These are phyloP conservation scores for Autographa gamma DNA, from an alignment of 2,888 invertebrate genomes.

Conservation along the genomic window DNA sequence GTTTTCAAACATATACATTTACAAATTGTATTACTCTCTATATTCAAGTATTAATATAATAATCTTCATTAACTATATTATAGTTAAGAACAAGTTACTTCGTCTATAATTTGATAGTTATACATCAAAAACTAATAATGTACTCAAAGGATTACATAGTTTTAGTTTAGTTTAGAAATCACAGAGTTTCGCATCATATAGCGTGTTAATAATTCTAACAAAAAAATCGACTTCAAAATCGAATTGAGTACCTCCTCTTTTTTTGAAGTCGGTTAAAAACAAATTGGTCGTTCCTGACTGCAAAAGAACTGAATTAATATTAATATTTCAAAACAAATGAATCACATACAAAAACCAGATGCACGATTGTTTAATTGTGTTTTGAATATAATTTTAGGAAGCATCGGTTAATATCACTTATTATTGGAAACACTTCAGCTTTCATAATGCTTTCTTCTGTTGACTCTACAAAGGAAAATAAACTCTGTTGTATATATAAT, in stretches of 20 bases:
- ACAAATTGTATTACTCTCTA: background rate
- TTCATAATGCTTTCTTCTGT: constrained; percentile 28
- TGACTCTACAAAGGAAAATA: constrained; percentile 16
- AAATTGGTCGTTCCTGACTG: background rate
- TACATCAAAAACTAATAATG: too few species aligned
- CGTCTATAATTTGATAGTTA: too few species aligned
- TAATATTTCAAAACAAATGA: constrained; percentile 27
- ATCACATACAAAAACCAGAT: constrained; percentile 47
- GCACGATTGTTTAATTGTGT: constrained; percentile 48
- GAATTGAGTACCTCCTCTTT: too few species aligned
- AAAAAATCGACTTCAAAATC: too few species aligned
- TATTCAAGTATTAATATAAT: background rate
- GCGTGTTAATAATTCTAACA: too few species aligned
- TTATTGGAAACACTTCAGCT: constrained; percentile 56
- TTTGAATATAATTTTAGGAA: constrained; percentile 55
- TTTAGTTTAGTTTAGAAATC: too few species aligned
- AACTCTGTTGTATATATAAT: background rate
- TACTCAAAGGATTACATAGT: too few species aligned
- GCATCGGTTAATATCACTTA: constrained; percentile 48
- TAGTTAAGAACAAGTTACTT: too few species aligned
- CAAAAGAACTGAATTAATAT: constrained; percentile 16
- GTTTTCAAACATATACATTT: background rate
- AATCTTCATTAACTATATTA: background rate
- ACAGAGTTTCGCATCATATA: too few species aligned
- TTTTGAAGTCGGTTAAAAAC: too few species aligned